A percentile compares a stretch with the other conserved stretches of the same genome.
These are phyloP conservation scores for Galeruca laticollis DNA, from an alignment of 2,888 invertebrate species.

Conservation along the genomic window DNA sequence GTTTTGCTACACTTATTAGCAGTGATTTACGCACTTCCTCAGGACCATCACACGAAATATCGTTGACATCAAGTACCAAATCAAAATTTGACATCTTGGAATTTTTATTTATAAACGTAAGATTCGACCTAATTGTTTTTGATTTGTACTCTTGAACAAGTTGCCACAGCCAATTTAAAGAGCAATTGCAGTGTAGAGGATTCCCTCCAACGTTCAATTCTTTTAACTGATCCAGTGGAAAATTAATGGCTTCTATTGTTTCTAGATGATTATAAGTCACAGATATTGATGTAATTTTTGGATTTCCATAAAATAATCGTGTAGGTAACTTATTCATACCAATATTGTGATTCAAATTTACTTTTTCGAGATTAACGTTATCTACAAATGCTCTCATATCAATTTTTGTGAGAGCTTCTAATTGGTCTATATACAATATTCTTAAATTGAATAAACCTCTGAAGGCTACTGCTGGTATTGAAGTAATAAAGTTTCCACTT, in stretches of 20 bases:
- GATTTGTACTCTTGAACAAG: constrained; percentile 67
- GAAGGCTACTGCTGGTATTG: constrained; percentile 82
- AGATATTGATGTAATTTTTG: constrained; percentile 80
- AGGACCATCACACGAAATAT: constrained; percentile 73
- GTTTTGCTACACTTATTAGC: constrained; percentile 72
- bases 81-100: constrained; percentile 60
- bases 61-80: constrained; percentile 70
- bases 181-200: constrained; percentile 88
- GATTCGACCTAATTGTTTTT: constrained; percentile 40
- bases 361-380: constrained; percentile 84
- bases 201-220: constrained; percentile 84
- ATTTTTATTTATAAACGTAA: constrained; percentile 50
- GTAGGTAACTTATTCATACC: constrained; percentile 81
- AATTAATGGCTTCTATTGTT: constrained; percentile 83
- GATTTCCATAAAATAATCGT: constrained; percentile 86
- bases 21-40: constrained; percentile 69
- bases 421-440: constrained; percentile 78
- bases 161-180: constrained; percentile 88
- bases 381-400: constrained; percentile 86
- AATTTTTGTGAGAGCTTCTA: constrained; percentile 76
- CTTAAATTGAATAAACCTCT: constrained; percentile 86
- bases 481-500: constrained; percentile 82
- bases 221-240: constrained; percentile 83
- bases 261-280: constrained; percentile 81
- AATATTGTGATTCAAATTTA: constrained; percentile 83